A percentile compares a stretch with the other conserved stretches of the same genome.
Evolutionary conservation across 2,888 invertebrate species (phyloP).

Genomic region (Augochlorella aurata): DNA sequence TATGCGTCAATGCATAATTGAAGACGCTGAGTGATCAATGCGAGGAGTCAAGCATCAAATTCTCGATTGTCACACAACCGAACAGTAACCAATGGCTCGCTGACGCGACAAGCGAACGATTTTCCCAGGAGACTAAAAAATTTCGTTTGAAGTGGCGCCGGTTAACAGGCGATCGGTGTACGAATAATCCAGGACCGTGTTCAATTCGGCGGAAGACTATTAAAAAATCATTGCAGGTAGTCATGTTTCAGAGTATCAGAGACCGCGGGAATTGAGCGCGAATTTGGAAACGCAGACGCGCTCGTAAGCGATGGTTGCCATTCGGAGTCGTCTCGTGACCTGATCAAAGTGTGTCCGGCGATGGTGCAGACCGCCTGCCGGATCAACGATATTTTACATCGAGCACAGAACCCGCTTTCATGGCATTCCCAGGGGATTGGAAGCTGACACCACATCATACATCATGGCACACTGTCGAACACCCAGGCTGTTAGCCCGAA

Average conservation of each 20-base stretch:
- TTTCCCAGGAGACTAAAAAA: neutral
- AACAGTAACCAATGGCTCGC: neutral
- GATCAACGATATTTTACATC: conserved; percentile 73
- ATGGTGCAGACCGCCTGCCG: conserved; percentile 47
- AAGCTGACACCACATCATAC: conserved; percentile 73
- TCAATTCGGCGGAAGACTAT: neutral
- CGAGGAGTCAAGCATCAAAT: neutral
- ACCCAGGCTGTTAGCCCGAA: conserved; percentile 72
- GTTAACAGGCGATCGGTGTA: neutral
- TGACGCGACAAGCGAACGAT: neutral
- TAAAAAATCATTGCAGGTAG: conserved; percentile 27
- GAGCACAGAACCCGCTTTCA: conserved; percentile 72
- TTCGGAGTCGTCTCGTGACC: conserved; percentile 37
- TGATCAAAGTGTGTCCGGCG: conserved; percentile 55
- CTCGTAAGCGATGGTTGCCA: conserved; percentile 49
- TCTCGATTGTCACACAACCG: neutral
- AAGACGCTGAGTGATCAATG: neutral
- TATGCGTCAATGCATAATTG: neutral
- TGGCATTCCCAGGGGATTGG: conserved; percentile 70
- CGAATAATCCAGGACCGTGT: neutral
- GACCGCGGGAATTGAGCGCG: conserved; percentile 30
- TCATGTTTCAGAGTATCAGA: conserved; percentile 33
- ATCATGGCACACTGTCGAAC: conserved; percentile 74
- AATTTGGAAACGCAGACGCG: conserved; percentile 33
- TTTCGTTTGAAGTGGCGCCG: neutral